These are phyloP conservation scores for Cylas formicarius DNA, from an alignment of 1,140 invertebrate species.

Conservation along the genomic window DNA sequence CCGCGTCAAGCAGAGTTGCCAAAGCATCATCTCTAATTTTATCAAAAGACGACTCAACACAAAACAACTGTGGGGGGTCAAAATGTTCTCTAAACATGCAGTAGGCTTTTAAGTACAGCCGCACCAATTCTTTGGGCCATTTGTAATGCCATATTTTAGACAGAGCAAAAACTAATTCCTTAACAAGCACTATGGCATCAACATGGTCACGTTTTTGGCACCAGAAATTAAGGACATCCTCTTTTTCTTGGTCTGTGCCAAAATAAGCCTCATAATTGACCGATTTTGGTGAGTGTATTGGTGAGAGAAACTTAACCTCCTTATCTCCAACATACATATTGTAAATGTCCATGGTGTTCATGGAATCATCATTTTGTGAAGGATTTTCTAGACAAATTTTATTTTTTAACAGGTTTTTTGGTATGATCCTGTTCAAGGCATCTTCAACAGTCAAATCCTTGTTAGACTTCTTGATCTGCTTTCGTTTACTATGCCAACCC, in stretches of 20 bases:
- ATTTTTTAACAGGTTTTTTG: constrained; percentile 48
- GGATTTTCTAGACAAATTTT: constrained; percentile 19
- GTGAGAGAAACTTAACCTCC: constrained; percentile 34
- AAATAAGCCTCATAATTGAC: constrained; percentile 50
- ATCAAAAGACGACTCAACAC: constrained; percentile 44
- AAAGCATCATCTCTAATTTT: constrained; percentile 50
- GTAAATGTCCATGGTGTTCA: constrained; percentile 57
- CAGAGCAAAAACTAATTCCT: constrained; percentile 51
- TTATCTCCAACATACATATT: constrained; percentile 55
- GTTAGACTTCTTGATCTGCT: constrained; percentile 56
- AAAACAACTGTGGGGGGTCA: constrained; percentile 48
- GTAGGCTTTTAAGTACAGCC: constrained; percentile 55
- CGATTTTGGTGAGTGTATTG: constrained; percentile 27
- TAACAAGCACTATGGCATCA: constrained; percentile 57
- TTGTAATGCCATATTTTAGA: constrained; percentile 52
- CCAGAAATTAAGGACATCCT: constrained; percentile 59
- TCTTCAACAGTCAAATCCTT: constrained; percentile 59
- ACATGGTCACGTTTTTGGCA: constrained; percentile 44
- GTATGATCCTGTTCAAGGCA: constrained; percentile 54
- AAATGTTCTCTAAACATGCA: constrained; percentile 48
- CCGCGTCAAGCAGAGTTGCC: constrained; percentile 56
- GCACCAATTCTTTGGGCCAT: constrained; percentile 56
- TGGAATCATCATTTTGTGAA: constrained; percentile 47
- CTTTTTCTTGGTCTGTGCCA: constrained; percentile 53
- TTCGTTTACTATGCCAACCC: constrained; percentile 65